Evolutionary conservation across 2,888 invertebrate species (phyloP).

Genomic region (Frankliniella intonsa): DNA sequence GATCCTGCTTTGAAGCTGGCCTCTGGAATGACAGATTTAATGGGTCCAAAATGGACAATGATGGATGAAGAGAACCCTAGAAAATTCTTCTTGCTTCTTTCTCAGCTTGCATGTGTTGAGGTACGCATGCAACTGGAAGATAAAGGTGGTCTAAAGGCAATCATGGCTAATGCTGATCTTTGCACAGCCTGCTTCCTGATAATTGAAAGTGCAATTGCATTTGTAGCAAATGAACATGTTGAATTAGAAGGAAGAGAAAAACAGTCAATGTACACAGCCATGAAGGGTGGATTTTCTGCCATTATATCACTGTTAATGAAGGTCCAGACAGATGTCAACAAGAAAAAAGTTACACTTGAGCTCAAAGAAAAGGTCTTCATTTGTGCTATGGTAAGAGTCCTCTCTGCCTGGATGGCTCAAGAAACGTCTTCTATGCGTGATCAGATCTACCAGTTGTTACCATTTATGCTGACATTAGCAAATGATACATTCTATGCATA

Average conservation of each 20-base stretch:
- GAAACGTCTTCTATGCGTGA: constrained; percentile 84
- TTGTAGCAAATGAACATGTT: constrained; percentile 73
- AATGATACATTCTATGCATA: constrained; percentile 78
- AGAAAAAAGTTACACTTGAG: constrained; percentile 63
- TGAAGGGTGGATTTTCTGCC: constrained; percentile 84
- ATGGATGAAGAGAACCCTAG: constrained; percentile 71
- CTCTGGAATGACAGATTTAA: constrained; percentile 70
- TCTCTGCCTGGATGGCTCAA: constrained; percentile 86
- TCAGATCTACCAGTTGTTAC: constrained; percentile 74
- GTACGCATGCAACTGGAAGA: constrained; percentile 91
- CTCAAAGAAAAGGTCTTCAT: constrained; percentile 70
- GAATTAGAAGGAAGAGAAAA: constrained; percentile 87
- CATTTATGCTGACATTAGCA: constrained; percentile 72
- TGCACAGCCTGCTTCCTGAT: constrained; percentile 79
- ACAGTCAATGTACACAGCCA: constrained; percentile 80
- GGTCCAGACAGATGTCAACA: constrained; percentile 61
- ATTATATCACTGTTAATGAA: constrained; percentile 68
- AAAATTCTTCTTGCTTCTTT: constrained; percentile 75
- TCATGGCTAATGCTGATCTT: constrained; percentile 68
- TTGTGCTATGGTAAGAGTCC: constrained; percentile 77
- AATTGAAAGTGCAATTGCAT: constrained; percentile 71
- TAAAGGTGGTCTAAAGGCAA: constrained; percentile 63
- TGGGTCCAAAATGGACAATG: constrained; percentile 81
- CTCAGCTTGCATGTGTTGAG: constrained; percentile 87
- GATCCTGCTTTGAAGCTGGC: constrained; percentile 83